phyloP scores from a whole-genome alignment of 2,113 vertebrate species.

The Zosterops japonicus region DNA sequence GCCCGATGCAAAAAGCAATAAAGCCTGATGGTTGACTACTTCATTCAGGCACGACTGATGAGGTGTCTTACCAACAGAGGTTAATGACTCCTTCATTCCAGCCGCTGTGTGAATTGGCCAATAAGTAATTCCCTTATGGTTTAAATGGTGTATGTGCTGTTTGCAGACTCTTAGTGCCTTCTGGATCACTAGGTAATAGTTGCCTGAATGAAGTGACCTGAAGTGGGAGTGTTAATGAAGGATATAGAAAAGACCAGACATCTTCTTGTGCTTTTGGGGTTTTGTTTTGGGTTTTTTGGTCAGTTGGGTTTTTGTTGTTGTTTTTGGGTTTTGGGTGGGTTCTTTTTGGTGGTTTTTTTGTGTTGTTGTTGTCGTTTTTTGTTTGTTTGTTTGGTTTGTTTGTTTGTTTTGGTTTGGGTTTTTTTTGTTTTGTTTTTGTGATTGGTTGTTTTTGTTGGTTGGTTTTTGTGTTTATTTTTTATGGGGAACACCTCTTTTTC shows the following conservation, averaged over 20 bases:
- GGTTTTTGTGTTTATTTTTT: neutral
- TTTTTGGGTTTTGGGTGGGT: too few relatives aligned
- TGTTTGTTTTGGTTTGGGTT: too few relatives aligned
- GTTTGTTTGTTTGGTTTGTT: too few relatives aligned
- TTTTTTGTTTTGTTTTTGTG: too few relatives aligned
- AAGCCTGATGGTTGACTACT: neutral
- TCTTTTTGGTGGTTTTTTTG: too few relatives aligned
- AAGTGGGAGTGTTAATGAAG: neutral
- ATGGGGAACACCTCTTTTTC: accelerated
- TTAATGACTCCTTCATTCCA: neutral
- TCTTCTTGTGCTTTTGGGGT: neutral
- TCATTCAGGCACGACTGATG: neutral
- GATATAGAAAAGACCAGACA: neutral
- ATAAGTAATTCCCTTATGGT: neutral
- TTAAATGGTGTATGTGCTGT: neutral
- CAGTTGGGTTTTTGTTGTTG: too few relatives aligned
- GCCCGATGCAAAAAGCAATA: neutral
- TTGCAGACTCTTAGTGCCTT: neutral
- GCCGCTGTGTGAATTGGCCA: neutral
- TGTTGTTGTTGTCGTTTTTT: too few relatives aligned
- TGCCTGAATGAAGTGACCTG: neutral
- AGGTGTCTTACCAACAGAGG: neutral
- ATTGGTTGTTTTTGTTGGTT: too few relatives aligned
- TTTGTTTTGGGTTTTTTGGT: too few relatives aligned
- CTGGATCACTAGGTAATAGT: neutral